Base-by-base conservation (phyloP, 2,113 vertebrate species). In the Procavia capensis region DNA sequence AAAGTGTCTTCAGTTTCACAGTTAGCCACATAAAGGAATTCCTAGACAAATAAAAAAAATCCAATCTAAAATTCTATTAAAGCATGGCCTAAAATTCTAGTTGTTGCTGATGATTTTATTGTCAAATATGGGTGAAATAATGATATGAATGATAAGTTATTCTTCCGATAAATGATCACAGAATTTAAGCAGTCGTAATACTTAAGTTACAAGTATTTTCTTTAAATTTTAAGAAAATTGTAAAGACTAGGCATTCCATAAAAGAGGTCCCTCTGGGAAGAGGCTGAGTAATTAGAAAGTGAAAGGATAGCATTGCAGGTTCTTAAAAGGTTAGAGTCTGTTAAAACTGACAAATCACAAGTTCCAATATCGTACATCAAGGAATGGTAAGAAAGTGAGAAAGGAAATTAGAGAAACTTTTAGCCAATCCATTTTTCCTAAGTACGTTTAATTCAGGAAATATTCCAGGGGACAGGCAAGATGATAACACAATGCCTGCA, bases 261-360 rank as follows among this genome's bases (percentile, higher is more conserved):
- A 96, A 57, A 75, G 20, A 90, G 13, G 2, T 47, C 20, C 92
- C 94, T 88, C 66, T 97, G 36, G 25, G 39, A 81, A 91, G 22
- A 54, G 43, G 3, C 59, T 93, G 93, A 95, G 63, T 95, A 95
- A 96, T 88, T 96, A 96, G 88, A 72, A 96, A 93, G n/a, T 68
- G 17, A 93, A 96, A 95, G 1, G 0, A 68, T 88, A 91, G 41
- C 25, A 86, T 2, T 61, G 47, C 76, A 82, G 0, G 54, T 6
- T 97, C 66, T 94, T 97, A 89, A 97, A 90, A 94, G 61, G 85
- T 47, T 88, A 92, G 50, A 92, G 14, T 50, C 68, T 80, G 92
- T 96, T 96, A 89, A 97, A 92, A 70, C 6, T 78, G 84, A 95
- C 79, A 97, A 90, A 96, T 94, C 31, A 92, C 79, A 47, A 83